Conservation (phyloP, 2,797 vertebrate genomes). For the Huso huso region DNA sequence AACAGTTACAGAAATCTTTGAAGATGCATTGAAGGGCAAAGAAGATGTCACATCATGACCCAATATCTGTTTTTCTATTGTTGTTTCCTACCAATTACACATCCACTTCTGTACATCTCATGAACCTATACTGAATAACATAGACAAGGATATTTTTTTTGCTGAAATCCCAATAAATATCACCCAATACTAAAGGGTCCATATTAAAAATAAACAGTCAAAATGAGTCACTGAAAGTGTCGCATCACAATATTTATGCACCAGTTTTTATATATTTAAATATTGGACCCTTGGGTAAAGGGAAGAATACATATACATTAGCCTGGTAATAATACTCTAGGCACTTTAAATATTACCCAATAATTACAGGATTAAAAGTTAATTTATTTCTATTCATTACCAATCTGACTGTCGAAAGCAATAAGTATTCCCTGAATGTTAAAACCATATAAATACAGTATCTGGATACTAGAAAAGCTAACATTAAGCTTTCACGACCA, state of each 20-base stretch:
- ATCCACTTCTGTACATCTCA: too few species aligned
- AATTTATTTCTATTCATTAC: conserved; percentile 24
- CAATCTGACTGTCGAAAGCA: conserved; percentile 21
- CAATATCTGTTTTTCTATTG: background rate
- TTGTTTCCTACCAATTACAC: background rate
- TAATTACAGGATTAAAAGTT: conserved; percentile 26
- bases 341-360: conserved; percentile 23
- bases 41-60: conserved; percentile 1
- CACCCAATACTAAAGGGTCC: too few species aligned
- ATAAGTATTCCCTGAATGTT: conserved; percentile 18
- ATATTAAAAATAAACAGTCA: conserved; percentile 43
- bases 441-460: conserved; percentile 4
- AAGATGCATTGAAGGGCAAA: conserved; percentile 9
- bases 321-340: conserved; percentile 32
- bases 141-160: too few species aligned
- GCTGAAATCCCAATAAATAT: too few species aligned
- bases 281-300: conserved; percentile 60
- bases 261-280: conserved; percentile 64
- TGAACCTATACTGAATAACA: too few species aligned
- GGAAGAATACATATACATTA: conserved; percentile 62
- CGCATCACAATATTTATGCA: conserved; percentile 15
- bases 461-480: too few species aligned
- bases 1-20: conserved; percentile 15
- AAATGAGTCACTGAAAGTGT: conserved; percentile 9
- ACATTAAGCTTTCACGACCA: too few species aligned